Percentiles rank a stretch among this genome's conserved stretches.
Evolutionary conservation across 2,888 invertebrate genomes (phyloP).

Genomic region (Parnassius glacialis): DNA sequence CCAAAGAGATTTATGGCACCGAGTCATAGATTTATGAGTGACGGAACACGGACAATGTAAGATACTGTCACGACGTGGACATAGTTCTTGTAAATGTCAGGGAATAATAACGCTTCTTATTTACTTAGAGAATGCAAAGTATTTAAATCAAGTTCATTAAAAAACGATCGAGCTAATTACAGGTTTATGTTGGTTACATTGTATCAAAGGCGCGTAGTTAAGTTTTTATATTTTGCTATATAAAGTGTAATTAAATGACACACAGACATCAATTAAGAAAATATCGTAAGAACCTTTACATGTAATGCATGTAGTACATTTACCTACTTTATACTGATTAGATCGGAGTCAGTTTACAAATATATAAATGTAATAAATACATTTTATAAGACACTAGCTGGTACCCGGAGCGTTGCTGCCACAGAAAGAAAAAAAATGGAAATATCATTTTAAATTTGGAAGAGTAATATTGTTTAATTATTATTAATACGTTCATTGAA

Average conservation of each 20-base stretch:
- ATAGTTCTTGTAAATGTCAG: conserved; percentile 11
- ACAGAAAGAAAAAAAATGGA: no score
- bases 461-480: no score
- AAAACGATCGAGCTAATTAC: neutral
- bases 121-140: conserved; percentile 13
- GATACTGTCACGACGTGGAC: conserved; percentile 31
- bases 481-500: no score
- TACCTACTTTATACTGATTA: no score
- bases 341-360: no score
- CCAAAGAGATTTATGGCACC: conserved; percentile 49
- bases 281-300: no score
- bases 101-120: conserved; percentile 17
- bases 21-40: conserved; percentile 50
- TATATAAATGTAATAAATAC: no score
- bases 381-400: no score
- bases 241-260: conserved; percentile 12
- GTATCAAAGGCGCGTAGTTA: conserved; percentile 4
- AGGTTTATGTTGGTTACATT: conserved; percentile 1
- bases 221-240: neutral
- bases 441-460: no score
- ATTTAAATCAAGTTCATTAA: conserved; percentile 17
- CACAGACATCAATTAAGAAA: neutral
- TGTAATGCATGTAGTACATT: no score
- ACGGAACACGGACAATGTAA: conserved; percentile 45
- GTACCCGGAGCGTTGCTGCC: no score